These are phyloP conservation scores for Centropristis striata DNA, from an alignment of 2,113 vertebrate genomes.

Conservation along the genomic window DNA sequence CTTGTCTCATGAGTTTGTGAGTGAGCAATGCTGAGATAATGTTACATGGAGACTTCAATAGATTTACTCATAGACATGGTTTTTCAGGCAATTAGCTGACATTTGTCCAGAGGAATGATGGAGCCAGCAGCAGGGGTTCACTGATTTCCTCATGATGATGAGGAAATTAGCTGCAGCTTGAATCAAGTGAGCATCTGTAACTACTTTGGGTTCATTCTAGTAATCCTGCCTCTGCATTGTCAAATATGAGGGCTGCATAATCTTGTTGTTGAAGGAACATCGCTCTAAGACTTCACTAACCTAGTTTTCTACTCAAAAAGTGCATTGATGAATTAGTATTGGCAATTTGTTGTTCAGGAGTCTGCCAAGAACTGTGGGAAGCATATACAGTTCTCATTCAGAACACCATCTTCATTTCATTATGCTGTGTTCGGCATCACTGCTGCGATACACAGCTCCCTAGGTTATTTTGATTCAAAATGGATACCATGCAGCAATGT, in stretches of 20 bases:
- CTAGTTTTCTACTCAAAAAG: neutral
- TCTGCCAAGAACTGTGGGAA: conserved; percentile 10
- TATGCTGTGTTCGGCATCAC: conserved; percentile 7
- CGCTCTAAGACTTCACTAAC: neutral
- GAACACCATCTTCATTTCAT: conserved; percentile 32
- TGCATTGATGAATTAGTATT: conserved; percentile 2
- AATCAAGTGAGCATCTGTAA: neutral
- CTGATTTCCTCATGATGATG: conserved; percentile 5
- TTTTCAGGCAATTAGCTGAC: conserved; percentile 45
- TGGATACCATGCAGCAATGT: conserved; percentile 21
- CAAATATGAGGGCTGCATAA: neutral
- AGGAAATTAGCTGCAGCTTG: conserved; percentile 29
- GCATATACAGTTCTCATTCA: conserved; percentile 19
- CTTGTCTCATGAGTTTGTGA: neutral
- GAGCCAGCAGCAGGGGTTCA: conserved; percentile 16
- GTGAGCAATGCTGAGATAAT: conserved; percentile 3
- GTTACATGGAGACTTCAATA: neutral
- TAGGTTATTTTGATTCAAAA: conserved; percentile 37
- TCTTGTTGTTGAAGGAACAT: neutral
- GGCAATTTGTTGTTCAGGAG: conserved; percentile 6
- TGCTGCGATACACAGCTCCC: conserved; percentile 19
- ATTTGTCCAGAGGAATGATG: conserved; percentile 27
- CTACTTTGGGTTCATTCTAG: conserved; percentile 11
- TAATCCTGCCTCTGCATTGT: neutral
- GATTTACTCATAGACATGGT: neutral